Conservation (phyloP, 2,113 vertebrate species). For the Odobenus rosmarus region DNA sequence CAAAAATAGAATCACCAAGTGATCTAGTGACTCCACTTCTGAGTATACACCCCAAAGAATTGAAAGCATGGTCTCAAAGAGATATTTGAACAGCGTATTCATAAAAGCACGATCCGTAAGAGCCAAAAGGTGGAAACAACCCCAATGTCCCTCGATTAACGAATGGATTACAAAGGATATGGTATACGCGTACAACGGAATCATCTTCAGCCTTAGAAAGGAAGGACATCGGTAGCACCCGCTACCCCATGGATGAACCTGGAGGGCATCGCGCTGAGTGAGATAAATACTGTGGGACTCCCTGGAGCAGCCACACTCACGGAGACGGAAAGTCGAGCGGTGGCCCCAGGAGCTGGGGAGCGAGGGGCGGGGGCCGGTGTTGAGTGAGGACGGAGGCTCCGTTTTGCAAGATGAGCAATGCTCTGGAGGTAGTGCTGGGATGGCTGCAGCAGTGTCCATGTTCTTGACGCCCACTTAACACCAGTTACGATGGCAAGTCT, state of each 20-base stretch:
- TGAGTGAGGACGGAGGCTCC: not conserved
- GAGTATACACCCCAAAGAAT: not conserved
- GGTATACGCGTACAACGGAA: not conserved
- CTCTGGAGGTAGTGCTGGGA: not conserved
- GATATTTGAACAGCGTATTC: not conserved
- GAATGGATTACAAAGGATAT: not conserved
- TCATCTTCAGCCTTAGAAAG: not conserved
- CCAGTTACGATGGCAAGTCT: not conserved
- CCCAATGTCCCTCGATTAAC: not conserved
- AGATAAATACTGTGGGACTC: not conserved
- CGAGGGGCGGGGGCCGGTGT: not conserved
- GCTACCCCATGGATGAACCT: not conserved
- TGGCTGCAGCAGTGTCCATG: not conserved
- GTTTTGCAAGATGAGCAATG: not conserved
- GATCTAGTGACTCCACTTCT: not conserved
- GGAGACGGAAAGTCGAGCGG: not conserved
- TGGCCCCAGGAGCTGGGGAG: not conserved
- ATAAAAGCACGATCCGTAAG: not conserved
- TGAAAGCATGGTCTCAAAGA: not conserved
- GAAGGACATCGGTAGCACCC: no score
- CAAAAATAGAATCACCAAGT: not conserved
- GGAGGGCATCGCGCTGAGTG: not conserved
- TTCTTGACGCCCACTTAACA: no score
- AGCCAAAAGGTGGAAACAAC: not conserved
- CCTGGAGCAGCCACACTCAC: not conserved